These are phyloP conservation scores for Volucella bombylans DNA, from an alignment of 2,888 invertebrate species.

Conservation along the genomic window DNA sequence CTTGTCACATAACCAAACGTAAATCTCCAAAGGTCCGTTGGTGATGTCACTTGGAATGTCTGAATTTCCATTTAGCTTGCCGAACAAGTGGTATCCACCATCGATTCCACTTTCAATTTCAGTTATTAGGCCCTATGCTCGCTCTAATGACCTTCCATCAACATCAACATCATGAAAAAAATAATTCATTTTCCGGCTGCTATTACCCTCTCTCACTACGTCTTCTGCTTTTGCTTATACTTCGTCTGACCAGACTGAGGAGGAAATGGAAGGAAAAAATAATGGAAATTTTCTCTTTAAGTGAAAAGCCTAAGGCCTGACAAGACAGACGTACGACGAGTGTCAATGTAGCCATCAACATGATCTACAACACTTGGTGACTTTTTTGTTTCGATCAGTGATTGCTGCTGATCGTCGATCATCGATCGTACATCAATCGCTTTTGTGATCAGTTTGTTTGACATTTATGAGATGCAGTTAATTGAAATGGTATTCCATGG, in stretches of 20 bases:
- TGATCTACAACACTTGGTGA: too few species aligned
- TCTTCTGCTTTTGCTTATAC: background rate
- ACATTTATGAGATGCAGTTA: constrained; percentile 1
- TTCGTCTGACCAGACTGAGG: background rate
- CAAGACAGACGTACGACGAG: too few species aligned
- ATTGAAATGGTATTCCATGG: too few species aligned
- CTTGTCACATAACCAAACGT: constrained; percentile 27
- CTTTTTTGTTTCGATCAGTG: too few species aligned
- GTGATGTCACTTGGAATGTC: constrained; percentile 45
- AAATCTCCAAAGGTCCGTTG: constrained; percentile 27
- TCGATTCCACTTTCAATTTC: constrained; percentile 60
- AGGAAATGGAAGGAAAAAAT: too few species aligned
- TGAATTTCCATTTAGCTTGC: constrained; percentile 13
- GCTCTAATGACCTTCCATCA: constrained; percentile 15
- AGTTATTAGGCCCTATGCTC: constrained; percentile 2
- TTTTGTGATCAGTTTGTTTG: background rate
- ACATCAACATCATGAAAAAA: constrained; percentile 23
- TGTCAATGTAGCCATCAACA: too few species aligned
- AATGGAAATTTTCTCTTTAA: too few species aligned
- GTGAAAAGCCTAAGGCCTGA: too few species aligned
- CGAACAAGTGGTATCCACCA: constrained; percentile 13
- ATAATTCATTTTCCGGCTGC: constrained; percentile 51
- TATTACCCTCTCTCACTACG: background rate
- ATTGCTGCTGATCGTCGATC: too few species aligned
- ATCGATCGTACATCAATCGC: constrained; percentile 2